Base-by-base conservation (phyloP, 2,113 vertebrate species). In the Tragelaphus strepsiceros region DNA sequence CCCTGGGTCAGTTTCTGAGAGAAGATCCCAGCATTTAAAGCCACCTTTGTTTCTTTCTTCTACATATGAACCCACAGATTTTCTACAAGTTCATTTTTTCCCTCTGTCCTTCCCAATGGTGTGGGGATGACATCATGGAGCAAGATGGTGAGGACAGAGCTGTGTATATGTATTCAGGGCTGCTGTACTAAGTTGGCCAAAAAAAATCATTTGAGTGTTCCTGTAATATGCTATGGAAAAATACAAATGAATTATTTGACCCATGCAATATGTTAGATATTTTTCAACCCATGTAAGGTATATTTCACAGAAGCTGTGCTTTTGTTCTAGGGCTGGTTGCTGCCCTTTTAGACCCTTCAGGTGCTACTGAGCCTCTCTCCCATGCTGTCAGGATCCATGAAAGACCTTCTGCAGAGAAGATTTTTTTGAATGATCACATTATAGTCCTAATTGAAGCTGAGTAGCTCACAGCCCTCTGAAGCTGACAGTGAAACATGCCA, bases 361-460 rank as follows among this genome's bases (percentile, higher is more conserved):
- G 88, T 84, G 80, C 56, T 89, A 30, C 53, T 53, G 26, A 61
- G 16, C 21, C 6, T 83, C 43, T 64, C 78, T 67, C 53, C 5
- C 22, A n/a, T 35, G 90, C 64, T 51, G 58, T 46, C 46, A 64
- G 88, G 17, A 81, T 51, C 74, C 78, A 93, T 54, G 86, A 49
- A 86, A 64, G 93, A 62, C 88, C 71, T 92, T 94, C 64, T 22
- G 82, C 32, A 83, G 61, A 88, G 51, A 85, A 43, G 59, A 61
- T 24, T 58, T 88, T 83, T 88, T 82, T 86, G 96, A 94, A 91
- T 54, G 86, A 97, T 97, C 85, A 39, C 10, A 91, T 94, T 94
- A 51, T 19, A 54, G 78, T 90, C 61, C 91, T 83, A 94, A 97
- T 54, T 95, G 85, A 86, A 95, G 64, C 74, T 84, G 87, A 95